phyloP scores from a whole-genome alignment of 2,113 vertebrate species.

The Corythoichthys haematopterus region DNA sequence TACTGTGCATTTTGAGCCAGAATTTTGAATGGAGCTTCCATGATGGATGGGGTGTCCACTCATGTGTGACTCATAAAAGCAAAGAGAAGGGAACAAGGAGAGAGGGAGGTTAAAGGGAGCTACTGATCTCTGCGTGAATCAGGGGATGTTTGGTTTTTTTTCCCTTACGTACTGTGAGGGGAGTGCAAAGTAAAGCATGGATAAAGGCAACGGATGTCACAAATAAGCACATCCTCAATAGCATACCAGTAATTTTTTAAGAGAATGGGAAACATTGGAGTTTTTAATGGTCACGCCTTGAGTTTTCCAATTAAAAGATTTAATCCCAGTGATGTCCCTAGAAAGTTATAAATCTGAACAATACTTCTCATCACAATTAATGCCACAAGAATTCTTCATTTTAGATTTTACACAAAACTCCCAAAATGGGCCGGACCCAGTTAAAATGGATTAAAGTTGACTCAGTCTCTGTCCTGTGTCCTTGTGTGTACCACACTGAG shows the following conservation, averaged over 20 bases:
- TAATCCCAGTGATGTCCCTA: too few species aligned
- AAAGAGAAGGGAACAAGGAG: constrained; percentile 37
- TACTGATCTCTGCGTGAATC: constrained; percentile 30
- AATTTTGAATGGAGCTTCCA: constrained; percentile 46
- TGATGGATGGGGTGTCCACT: constrained; percentile 57
- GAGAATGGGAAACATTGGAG: too few species aligned
- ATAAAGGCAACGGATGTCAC: constrained; percentile 40
- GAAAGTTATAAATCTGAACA: too few species aligned
- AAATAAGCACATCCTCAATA: constrained; percentile 57
- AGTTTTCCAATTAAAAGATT: too few species aligned
- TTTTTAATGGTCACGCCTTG: too few species aligned
- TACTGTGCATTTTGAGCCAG: constrained; percentile 37
- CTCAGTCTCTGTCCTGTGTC: too few species aligned
- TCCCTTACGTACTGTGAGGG: constrained; percentile 4
- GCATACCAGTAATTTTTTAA: constrained; percentile 24
- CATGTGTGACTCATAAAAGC: constrained; percentile 60
- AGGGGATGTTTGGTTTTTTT: constrained; percentile 21
- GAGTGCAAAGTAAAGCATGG: constrained; percentile 3
- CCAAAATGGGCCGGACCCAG: too few species aligned
- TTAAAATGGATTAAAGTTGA: too few species aligned
- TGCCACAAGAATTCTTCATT: too few species aligned
- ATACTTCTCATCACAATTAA: too few species aligned
- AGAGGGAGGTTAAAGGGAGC: constrained; percentile 27
- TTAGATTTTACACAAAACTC: too few species aligned
- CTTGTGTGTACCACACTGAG: too few species aligned